Conservation (phyloP, 2,888 invertebrate species). For the Hipparchia sbordonii region DNA sequence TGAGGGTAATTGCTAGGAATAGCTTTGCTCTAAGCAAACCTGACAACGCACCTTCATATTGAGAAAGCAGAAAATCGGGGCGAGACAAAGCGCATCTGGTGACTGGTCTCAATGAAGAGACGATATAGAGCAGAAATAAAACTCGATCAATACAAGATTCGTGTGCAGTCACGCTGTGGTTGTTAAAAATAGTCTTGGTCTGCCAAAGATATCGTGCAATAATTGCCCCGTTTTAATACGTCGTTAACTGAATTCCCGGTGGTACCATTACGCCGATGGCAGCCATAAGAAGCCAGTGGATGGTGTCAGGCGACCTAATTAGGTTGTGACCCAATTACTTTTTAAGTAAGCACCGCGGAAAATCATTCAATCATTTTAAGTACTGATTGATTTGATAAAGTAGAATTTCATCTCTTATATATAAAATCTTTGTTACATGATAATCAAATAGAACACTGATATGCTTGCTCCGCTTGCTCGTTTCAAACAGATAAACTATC, state of each 20-base stretch:
- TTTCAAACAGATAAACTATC: background rate
- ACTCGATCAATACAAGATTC: conserved; percentile 11
- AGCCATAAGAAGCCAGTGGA: conserved; percentile 64
- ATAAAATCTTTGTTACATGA: background rate
- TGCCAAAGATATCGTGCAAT: conserved; percentile 45
- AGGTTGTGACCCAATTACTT: conserved; percentile 76
- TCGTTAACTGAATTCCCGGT: conserved; percentile 66
- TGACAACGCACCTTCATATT: no score
- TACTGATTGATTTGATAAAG: conserved; percentile 22
- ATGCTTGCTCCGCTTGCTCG: background rate
- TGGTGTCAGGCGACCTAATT: conserved; percentile 71
- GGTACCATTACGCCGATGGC: conserved; percentile 66
- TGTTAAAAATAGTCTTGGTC: conserved; percentile 42
- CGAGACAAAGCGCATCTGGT: background rate
- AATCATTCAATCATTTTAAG: conserved; percentile 30
- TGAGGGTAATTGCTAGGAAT: no score
- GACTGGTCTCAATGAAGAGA: no score
- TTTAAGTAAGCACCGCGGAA: conserved; percentile 35
- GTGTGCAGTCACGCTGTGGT: conserved; percentile 25
- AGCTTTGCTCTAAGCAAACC: no score
- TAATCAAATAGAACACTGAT: background rate
- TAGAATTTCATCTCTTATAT: conserved; percentile 4
- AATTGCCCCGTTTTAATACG: conserved; percentile 51
- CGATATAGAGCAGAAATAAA: background rate
- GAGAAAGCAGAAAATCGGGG: background rate